Conservation (phyloP, 2,113 vertebrate species). For the Notothenia rossii region DNA sequence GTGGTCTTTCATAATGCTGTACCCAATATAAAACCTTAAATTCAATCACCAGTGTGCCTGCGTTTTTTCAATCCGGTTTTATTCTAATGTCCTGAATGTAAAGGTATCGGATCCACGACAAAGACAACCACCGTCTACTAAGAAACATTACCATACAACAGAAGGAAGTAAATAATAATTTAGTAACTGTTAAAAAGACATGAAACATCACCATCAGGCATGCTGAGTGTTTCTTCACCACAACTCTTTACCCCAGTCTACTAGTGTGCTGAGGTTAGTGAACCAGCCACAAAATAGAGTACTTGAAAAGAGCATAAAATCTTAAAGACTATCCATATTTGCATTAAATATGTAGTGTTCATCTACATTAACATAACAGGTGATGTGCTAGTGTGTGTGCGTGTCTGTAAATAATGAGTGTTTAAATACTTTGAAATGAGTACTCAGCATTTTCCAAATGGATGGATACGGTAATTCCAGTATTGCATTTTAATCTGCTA, state of each 20-base stretch:
- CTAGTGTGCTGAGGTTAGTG: background rate
- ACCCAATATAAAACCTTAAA: too few relatives aligned
- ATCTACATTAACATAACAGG: background rate
- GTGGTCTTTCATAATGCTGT: too few relatives aligned
- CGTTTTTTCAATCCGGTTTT: too few relatives aligned
- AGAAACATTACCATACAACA: background rate
- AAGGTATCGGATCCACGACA: too few relatives aligned
- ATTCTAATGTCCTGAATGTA: too few relatives aligned
- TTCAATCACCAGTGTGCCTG: too few relatives aligned
- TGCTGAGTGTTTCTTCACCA: background rate
- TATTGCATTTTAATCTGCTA: background rate
- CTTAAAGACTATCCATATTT: slow-evolving; percentile 5
- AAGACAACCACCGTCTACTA: too few relatives aligned
- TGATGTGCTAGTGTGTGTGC: background rate
- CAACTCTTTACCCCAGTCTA: background rate
- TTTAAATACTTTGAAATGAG: too few relatives aligned
- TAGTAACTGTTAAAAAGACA: too few relatives aligned
- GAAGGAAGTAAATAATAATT: background rate
- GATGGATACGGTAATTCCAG: too few relatives aligned
- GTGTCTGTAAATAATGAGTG: too few relatives aligned
- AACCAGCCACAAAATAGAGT: background rate
- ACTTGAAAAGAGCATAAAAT: background rate
- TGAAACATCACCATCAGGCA: background rate
- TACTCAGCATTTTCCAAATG: too few relatives aligned
- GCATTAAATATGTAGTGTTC: slow-evolving; percentile 22